A percentile compares a stretch with the other conserved stretches of the same genome.
These are phyloP conservation scores for Scophthalmus maximus DNA, from an alignment of 2,113 vertebrate genomes.

Conservation along the genomic window DNA sequence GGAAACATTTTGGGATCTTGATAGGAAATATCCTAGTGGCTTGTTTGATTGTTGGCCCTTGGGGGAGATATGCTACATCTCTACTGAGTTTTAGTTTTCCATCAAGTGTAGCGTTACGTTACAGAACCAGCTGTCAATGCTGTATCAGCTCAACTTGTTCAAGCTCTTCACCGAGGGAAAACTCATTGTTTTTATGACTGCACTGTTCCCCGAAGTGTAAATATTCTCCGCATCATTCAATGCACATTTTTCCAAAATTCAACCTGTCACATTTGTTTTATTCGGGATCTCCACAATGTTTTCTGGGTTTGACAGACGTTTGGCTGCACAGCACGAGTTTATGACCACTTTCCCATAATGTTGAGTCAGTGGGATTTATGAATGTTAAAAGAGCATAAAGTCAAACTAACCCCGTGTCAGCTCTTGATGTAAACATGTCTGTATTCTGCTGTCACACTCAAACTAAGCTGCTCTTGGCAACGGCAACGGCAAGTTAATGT, in stretches of 20 bases:
- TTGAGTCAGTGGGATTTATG: background rate
- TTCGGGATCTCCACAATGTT: background rate
- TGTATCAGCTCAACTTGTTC: too few relatives aligned
- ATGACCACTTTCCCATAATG: too few relatives aligned
- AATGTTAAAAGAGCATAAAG: background rate
- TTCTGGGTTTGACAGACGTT: background rate
- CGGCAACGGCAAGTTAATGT: background rate
- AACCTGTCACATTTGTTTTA: background rate
- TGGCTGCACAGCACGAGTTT: background rate
- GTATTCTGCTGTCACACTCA: background rate
- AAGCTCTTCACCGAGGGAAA: too few relatives aligned
- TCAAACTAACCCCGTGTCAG: background rate
- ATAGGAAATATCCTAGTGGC: too few relatives aligned
- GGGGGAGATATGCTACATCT: too few relatives aligned
- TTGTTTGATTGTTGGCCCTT: too few relatives aligned
- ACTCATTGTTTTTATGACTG: background rate
- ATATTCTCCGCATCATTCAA: background rate
- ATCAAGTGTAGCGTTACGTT: too few relatives aligned
- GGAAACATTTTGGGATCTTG: too few relatives aligned
- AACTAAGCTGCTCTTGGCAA: background rate
- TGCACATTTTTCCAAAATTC: background rate
- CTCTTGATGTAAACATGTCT: conserved; percentile 9
- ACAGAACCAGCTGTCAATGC: too few relatives aligned
- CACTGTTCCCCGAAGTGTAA: background rate
- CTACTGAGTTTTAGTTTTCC: too few relatives aligned